Evolutionary conservation across 1,140 invertebrate species (phyloP), one percentile per base, ranked within the genome.

Genomic region (Drosophila virilis): DNA sequence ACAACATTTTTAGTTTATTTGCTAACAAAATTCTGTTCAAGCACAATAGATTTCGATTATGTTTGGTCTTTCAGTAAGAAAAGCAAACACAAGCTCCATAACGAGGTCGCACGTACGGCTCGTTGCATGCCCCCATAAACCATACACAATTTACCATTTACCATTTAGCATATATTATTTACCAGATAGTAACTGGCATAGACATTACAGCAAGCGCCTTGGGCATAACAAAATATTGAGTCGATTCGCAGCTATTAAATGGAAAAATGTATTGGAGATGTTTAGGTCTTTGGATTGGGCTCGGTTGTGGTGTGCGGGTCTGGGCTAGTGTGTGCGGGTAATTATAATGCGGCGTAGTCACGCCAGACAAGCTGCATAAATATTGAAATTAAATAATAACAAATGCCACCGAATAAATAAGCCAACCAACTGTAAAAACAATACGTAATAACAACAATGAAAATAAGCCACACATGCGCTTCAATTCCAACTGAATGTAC

Each of bases 381-480:
- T 88, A 88, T 89, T 88, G 77, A 88, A 89, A 89, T 89, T 72
- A 78, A 89, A 89, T 89, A 89, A 89, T 83, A 83, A 77, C 77
- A 89, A 88, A 75, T 89, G 77, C 83, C 67, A 55, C 55, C 74
- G 55, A 84, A 80, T 70, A 80, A 88, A 74, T 79, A 77, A 73
- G 69, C 66, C 66, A 78, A 58, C 60, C 83, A 77, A 89, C 83
- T 88, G 83, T 88, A 88, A 88, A 88, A 88, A 88, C 51, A 89
- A 83, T 89, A 84, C 84, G 77, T 88, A 89, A 83, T 75, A 73
- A 32, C 35, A 70, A 48, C 64, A 59, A 60, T 45, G 48, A 9
- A 42, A 60, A 58, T 48, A 35, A 60, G 45, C 32, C 59, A 59
- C 38, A 51, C 40, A 57, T 48, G 13, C 61, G 37, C 59, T 54